Evolutionary conservation across 2,113 vertebrate species (phyloP).

Genomic region (Globicephala melas): DNA sequence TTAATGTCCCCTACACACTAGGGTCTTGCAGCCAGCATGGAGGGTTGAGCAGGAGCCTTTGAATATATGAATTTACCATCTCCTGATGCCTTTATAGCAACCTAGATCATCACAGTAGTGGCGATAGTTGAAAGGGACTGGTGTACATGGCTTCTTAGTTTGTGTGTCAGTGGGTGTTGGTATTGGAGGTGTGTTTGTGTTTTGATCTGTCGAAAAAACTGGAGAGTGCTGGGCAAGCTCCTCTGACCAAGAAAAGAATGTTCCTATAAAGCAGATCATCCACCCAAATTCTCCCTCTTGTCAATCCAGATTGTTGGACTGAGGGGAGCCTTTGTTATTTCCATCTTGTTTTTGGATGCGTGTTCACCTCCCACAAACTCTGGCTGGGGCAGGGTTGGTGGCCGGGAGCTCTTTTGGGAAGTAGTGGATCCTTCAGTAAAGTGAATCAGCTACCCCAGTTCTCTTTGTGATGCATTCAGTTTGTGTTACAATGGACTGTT

Average conservation of each 20-base stretch:
- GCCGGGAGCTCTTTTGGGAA: slow-evolving; percentile 13
- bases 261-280: neutral
- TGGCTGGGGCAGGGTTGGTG: neutral
- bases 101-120: neutral
- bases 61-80: neutral
- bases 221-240: neutral
- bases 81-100: neutral
- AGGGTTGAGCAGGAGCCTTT: neutral
- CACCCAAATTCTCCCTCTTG: neutral
- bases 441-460: neutral
- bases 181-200: neutral
- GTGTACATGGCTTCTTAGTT: slow-evolving; percentile 9
- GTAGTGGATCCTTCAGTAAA: neutral
- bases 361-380: neutral
- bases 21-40: neutral
- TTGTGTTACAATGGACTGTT: slow-evolving; percentile 54
- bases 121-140: neutral
- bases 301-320: neutral
- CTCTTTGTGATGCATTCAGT: slow-evolving; percentile 57
- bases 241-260: slow-evolving; percentile 25
- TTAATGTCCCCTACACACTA: neutral
- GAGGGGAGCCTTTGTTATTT: neutral
- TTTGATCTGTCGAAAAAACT: neutral
- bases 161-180: slow-evolving; percentile 15
- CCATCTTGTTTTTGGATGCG: neutral